Evolutionary conservation across 2,888 invertebrate genomes (phyloP), one percentile per base, ranked within the genome.

Genomic region (Lymantria dispar): DNA sequence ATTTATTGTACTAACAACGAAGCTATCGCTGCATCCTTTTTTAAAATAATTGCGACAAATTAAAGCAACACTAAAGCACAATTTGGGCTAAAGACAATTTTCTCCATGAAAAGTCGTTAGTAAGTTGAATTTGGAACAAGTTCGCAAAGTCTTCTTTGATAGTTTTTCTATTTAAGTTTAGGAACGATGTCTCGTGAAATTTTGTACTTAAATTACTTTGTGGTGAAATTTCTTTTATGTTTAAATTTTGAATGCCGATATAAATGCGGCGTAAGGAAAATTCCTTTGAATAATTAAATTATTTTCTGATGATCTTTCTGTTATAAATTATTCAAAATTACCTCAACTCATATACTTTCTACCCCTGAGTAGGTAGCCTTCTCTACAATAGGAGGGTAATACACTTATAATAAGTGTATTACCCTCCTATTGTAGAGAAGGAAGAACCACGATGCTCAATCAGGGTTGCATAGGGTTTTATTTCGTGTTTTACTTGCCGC

Each of bases 111-210:
- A n/a, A 40, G 15, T n/a, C 10, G 13, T 47, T 47, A 22, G n/a
- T 7, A 47, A 47, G 10, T 47, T 40, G 33, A 47, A 47, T 47
- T 47, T 42, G 11, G 31, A 33, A 41, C 12, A 40, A 48, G 37
- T 29, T 43, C 14, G 3, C 30, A 14, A 29, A 39, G 14, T n/a
- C 9, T 38, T 48, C 39, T 48, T 43, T 48, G 48, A 48, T 48
- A 48, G 48, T 43, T 48, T 48, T 15, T 48, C 43, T 39, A 33
- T 33, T 43, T n/a, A 48, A 48, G 43, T 48, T 48, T 30, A 43
- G 43, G 14, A 43, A 43, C 43, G n/a, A 13, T 43, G 14, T 31
- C 43, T 30, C 31, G 33, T 13, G 48, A 43, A n/a, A 31, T 43
- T 31, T 14, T 38, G 15, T 43, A 12, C 39, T 38, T 31, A 15